Base-by-base conservation (phyloP, 2,888 invertebrate genomes). In the Tryphoninae sp. region DNA sequence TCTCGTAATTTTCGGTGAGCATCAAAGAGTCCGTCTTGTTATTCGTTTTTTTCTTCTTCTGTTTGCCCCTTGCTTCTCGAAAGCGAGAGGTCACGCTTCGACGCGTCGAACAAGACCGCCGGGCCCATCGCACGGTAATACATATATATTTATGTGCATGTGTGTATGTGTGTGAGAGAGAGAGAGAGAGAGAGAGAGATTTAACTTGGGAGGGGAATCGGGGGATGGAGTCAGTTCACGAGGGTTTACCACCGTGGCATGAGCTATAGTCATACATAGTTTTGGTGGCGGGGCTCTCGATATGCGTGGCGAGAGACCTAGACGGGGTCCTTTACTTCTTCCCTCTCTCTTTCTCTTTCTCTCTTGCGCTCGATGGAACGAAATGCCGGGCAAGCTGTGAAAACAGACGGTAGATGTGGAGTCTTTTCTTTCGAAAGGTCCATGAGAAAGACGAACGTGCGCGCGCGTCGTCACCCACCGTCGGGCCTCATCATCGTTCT, bases 131-230 rank as follows among this genome's bases (percentile, higher is more conserved):
- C 26, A 77, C 33, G 33, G 62, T 42, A 55, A 71, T 33, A 55
- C 13, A 51, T 9, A 51, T n/a, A 51, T 13, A 51, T 13, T n/a
- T 51, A 1, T 33, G 6, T 33, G 19, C 19, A 2, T 33, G 6
- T 33, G 6, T 33, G 33, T 33, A 33, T 33, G 33, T 4, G 6
- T 4, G 26, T 33, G 69, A 59, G 65, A 26, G 58, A 23, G 23
- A 23, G 23, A 23, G 26, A 26, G 26, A 75, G 59, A 87, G 65
- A 82, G 85, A 84, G 83, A 86, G 87, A 84, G 87, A 86, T 88
- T 88, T 88, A 45, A 45, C 9, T 13, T 13, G 45, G 11, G 11
- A 45, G 13, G 45, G 45, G 45, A 83, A 86, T 49, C 58, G 73
- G 55, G 73, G 55, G n/a, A 51, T 81, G 83, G 85, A 86, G 86